phyloP scores from a whole-genome alignment of 2,113 vertebrate genomes.

The Eptesicus fuscus region DNA sequence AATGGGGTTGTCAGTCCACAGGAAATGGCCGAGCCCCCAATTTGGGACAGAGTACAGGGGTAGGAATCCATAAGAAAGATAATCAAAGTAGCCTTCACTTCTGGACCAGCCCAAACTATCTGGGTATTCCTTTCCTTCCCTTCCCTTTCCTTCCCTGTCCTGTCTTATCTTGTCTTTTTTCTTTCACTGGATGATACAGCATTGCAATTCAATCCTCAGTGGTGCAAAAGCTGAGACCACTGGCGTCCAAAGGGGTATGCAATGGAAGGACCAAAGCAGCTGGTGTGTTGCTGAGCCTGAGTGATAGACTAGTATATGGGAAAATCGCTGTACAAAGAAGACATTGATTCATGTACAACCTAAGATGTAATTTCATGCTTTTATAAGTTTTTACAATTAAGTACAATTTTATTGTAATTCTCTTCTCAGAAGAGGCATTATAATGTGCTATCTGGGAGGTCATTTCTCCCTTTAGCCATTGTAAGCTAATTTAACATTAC shows the following conservation, averaged over 20 bases:
- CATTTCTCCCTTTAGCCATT: slow-evolving; percentile 19
- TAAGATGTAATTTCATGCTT: slow-evolving; percentile 52
- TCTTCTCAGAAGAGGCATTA: slow-evolving; percentile 44
- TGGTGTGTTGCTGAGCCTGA: neutral
- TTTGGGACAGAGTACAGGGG: neutral
- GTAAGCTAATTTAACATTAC: slow-evolving; percentile 38
- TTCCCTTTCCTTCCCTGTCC: neutral
- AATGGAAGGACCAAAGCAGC: too few species aligned
- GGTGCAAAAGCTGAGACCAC: neutral
- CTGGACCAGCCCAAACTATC: neutral
- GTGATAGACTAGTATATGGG: neutral
- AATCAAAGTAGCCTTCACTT: neutral
- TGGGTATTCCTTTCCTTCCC: neutral
- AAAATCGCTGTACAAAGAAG: neutral
- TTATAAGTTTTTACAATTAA: slow-evolving; percentile 57
- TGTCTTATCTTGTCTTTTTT: neutral
- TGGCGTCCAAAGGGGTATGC: too few species aligned
- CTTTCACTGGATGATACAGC: neutral
- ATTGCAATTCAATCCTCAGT: neutral
- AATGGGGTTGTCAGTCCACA: neutral
- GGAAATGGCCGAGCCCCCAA: neutral
- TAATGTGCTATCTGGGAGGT: neutral
- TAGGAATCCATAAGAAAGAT: neutral
- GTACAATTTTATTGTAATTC: slow-evolving; percentile 30
- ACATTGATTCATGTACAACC: neutral